Conservation (phyloP, 2,113 vertebrate genomes). For the Fregata magnificens region DNA sequence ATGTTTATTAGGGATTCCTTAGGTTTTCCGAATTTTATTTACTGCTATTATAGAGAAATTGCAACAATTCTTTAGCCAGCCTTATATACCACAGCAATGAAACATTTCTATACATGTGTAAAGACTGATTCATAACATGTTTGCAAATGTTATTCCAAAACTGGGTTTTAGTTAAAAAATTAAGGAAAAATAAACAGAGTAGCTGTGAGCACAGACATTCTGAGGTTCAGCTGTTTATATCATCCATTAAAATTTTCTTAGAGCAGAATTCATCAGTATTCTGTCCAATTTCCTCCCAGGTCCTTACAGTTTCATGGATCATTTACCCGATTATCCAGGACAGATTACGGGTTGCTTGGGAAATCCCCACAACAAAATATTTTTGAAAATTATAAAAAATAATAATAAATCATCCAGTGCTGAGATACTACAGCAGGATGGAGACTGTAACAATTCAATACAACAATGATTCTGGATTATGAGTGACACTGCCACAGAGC, state of each 20-base stretch:
- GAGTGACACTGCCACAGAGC: neutral
- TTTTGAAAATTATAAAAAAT: neutral
- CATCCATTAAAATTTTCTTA: neutral
- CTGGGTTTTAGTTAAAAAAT: neutral
- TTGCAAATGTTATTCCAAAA: neutral
- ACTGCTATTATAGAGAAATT: neutral
- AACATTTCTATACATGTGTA: neutral
- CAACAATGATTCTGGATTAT: neutral
- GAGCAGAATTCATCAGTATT: neutral
- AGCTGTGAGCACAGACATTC: neutral
- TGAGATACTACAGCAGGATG: neutral
- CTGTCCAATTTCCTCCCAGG: neutral
- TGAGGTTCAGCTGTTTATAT: neutral
- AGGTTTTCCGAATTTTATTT: neutral
- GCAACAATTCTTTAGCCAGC: neutral
- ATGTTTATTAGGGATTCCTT: neutral
- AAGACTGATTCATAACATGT: neutral
- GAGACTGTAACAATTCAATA: neutral
- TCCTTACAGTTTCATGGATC: neutral
- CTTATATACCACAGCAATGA: neutral
- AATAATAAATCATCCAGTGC: neutral
- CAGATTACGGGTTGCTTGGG: neutral
- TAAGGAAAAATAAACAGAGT: neutral
- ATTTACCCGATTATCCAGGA: neutral
- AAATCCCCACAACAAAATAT: neutral